Evolutionary conservation across 1,140 invertebrate species (phyloP).

Genomic region (Drosophila takahashii): DNA sequence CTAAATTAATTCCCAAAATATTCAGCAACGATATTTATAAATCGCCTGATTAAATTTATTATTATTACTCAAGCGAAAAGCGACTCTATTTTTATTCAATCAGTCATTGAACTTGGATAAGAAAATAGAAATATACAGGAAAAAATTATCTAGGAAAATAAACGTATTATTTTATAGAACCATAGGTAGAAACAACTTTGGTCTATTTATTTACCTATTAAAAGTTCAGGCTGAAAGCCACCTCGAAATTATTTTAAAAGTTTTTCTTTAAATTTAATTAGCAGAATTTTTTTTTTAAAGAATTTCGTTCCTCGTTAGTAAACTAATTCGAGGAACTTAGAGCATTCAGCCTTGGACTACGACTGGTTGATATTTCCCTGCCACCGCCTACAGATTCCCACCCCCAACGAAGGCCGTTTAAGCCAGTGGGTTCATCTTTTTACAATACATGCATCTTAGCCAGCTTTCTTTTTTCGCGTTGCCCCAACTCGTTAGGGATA

Average conservation of each 20-base stretch:
- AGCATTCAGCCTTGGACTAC: conserved; percentile 7
- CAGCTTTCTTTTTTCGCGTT: not conserved
- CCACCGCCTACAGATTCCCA: not conserved
- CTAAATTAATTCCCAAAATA: conserved; percentile 1
- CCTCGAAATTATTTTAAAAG: no score
- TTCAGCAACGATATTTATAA: not conserved
- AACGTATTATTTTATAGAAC: no score
- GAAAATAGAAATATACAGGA: not conserved
- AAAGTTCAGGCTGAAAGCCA: no score
- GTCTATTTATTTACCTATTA: no score
- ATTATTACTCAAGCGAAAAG: not conserved
- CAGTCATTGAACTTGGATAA: not conserved
- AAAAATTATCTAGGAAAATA: no score
- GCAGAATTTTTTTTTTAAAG: not conserved
- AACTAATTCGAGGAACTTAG: conserved; percentile 10
- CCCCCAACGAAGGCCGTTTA: conserved; percentile 17
- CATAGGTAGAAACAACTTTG: no score
- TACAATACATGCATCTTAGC: conserved; percentile 36
- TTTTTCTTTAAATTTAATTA: no score
- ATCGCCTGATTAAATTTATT: not conserved
- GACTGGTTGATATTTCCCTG: not conserved
- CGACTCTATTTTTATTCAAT: not conserved
- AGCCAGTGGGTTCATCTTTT: conserved; percentile 44
- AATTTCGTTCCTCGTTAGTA: not conserved
- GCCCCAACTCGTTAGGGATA: conserved; percentile 20